Conservation (phyloP, 2,113 vertebrate genomes). For the Ochotona princeps region DNA sequence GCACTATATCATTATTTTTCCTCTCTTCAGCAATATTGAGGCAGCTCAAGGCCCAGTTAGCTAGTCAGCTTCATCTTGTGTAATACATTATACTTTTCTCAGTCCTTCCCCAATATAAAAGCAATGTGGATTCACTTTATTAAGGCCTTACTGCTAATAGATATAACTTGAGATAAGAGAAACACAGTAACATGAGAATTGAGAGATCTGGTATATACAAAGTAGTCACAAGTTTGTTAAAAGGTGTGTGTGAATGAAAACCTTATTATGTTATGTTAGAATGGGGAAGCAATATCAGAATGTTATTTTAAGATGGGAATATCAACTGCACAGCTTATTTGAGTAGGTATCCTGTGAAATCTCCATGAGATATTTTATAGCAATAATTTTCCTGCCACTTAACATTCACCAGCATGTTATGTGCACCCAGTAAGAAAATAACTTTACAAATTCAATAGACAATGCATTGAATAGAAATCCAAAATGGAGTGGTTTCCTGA, state of each 20-base stretch:
- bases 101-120: background rate
- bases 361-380: background rate
- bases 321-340: background rate
- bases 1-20: background rate
- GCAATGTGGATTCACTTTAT: background rate
- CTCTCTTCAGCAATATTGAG: background rate
- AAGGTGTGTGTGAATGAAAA: too few relatives aligned
- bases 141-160: background rate
- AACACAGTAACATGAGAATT: background rate
- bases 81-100: background rate
- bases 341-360: background rate
- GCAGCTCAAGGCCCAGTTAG: background rate
- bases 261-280: background rate
- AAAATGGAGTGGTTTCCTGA: background rate
- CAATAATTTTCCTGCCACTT: background rate
- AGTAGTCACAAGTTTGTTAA: too few relatives aligned
- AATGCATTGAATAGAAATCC: background rate
- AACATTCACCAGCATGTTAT: background rate
- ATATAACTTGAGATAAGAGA: background rate
- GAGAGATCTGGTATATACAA: background rate
- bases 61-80: background rate
- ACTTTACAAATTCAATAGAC: background rate
- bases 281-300: background rate
- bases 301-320: background rate
- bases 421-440: slow-evolving; percentile 6